Base-by-base conservation (phyloP, 2,888 invertebrate species). In the Pinctada fucata region DNA sequence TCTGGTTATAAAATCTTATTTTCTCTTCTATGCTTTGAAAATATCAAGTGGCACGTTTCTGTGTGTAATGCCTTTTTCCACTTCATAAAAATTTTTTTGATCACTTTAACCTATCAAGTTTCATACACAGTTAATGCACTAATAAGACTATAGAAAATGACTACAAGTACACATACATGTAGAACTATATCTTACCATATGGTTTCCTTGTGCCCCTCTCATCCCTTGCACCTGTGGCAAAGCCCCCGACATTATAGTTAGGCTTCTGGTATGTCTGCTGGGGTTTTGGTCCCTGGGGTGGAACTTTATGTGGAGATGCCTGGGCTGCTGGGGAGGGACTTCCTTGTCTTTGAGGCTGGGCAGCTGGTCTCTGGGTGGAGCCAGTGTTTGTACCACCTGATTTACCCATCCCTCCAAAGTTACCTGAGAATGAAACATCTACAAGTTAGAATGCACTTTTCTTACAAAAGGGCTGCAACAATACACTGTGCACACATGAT, bases 191-290 rank as follows among this genome's bases (percentile, higher is more conserved):
- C 58, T 49, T 75, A 79, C 79, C 79, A 85, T 85, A 90, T 52
- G 84, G 86, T 85, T 90, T 90, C 50, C 90, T 84, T 4, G 84
- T 78, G n/a, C 89, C 90, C 45, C 90, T 82, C 48, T 91, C 91
- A 16, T 83, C 85, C 50, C 89, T 80, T 73, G 85, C 84, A 16
- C 89, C 88, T 67, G 90, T 89, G 49, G 90, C 91, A 85, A 90
- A 91, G 13, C 67, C 68, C 58, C 79, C 84, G 47, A 85, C 79
- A 76, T 84, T 76, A 76, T 87, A 88, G 79, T 87, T 88, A 13
- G 87, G 84, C 81, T 83, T 85, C 64, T 79, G 76, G 65, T 58
- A 69, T 75, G 84, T 84, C 45, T 73, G 75, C 78, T 85, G 82
- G 58, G 81, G 79, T 51, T 75, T 74, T 51, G 72, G 82, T 72